phyloP scores from a whole-genome alignment of 2,888 invertebrate genomes.

The Microctonus brassicae region DNA sequence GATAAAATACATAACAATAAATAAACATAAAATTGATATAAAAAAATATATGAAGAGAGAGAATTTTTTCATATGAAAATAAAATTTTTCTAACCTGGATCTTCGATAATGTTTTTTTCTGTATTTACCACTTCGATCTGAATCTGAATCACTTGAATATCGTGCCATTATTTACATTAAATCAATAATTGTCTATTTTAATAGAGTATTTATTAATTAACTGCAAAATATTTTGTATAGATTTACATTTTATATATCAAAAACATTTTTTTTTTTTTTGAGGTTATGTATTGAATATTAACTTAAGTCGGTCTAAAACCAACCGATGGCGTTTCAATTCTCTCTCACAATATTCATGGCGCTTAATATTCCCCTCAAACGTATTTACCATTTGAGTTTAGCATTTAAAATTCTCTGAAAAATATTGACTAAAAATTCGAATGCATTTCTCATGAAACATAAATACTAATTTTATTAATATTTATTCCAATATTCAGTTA shows the following conservation, averaged over 20 bases:
- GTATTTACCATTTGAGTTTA: not conserved
- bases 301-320: not conserved
- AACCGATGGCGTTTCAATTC: not conserved
- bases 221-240: not conserved
- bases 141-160: constrained; percentile 66
- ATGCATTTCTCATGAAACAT: too few relatives aligned
- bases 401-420: not conserved
- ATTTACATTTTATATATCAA: not conserved
- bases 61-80: not conserved
- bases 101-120: constrained; percentile 57
- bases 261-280: not conserved
- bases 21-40: not conserved
- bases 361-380: not conserved
- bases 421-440: not conserved
- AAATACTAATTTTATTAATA: too few relatives aligned
- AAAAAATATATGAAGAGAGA: not conserved
- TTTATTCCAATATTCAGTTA: too few relatives aligned
- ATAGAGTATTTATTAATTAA: not conserved
- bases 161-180: constrained; percentile 55
- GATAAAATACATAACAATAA: not conserved
- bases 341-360: not conserved
- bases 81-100: constrained; percentile 16
- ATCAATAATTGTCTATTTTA: not conserved
- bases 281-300: not conserved
- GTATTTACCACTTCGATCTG: constrained; percentile 61